Evolutionary conservation across 2,888 invertebrate genomes (phyloP).

Genomic region (Petrophora chlorosata): DNA sequence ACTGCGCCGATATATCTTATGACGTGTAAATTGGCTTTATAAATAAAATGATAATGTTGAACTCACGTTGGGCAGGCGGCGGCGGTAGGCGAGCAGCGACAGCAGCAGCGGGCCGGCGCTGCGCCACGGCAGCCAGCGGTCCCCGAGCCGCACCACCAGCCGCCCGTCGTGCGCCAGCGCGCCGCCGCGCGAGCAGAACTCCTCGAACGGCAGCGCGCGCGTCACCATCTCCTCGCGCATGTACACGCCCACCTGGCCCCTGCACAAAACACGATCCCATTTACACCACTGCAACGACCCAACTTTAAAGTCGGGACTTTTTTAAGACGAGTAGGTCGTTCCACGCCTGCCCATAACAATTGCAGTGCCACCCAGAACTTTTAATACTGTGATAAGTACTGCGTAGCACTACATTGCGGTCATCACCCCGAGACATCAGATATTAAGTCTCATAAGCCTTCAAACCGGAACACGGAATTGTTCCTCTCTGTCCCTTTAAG

Average conservation of each 20-base stretch:
- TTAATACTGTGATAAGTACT: no score
- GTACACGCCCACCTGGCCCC: slow-evolving; percentile 75
- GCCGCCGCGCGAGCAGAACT: slow-evolving; percentile 88
- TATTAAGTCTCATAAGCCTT: no score
- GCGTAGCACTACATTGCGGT: no score
- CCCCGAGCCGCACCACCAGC: slow-evolving; percentile 92
- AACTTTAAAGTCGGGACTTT: neutral
- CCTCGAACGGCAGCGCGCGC: slow-evolving; percentile 72
- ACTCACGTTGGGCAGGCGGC: slow-evolving; percentile 90
- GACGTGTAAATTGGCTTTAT: no score
- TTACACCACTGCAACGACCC: no score
- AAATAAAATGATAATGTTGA: neutral
- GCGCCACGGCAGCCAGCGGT: slow-evolving; percentile 95
- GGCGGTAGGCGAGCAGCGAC: slow-evolving; percentile 93
- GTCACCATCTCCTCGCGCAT: slow-evolving; percentile 71
- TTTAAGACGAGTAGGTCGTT: neutral
- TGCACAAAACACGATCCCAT: slow-evolving; percentile 50
- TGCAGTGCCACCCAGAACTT: no score
- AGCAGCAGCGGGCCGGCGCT: slow-evolving; percentile 96
- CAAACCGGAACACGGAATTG: no score
- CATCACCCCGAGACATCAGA: no score
- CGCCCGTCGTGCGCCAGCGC: slow-evolving; percentile 92
- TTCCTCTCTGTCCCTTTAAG: no score
- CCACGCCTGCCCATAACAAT: no score
- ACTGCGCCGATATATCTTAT: no score